These are phyloP conservation scores for Bergia sp. DNA, from an alignment of 92 coral and sea anemone genomes.

Conservation along the genomic window DNA sequence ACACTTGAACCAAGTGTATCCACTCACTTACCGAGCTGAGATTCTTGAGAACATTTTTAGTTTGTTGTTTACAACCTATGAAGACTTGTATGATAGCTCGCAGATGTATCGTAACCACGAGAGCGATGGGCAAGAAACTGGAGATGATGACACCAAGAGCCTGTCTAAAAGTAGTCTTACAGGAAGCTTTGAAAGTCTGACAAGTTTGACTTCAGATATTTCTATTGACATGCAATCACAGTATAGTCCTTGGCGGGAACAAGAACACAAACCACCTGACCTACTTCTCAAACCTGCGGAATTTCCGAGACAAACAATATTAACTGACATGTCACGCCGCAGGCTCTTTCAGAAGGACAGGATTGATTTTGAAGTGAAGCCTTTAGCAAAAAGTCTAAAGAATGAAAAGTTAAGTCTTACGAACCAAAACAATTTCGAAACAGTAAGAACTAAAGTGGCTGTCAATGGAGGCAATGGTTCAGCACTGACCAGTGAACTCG, in stretches of 20 bases:
- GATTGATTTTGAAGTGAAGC: constrained; percentile 49
- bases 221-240: constrained; percentile 43
- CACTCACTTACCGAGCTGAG: constrained; percentile 89
- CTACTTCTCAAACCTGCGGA: constrained; percentile 8
- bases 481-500: constrained; percentile 7
- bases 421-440: neutral
- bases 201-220: constrained; percentile 78
- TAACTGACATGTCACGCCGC: constrained; percentile 28
- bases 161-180: constrained; percentile 84
- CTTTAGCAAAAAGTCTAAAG: neutral
- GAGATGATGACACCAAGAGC: constrained; percentile 84
- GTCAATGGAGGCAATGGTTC: neutral
- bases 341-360: constrained; percentile 59
- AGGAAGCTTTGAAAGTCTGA: constrained; percentile 88
- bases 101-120: constrained; percentile 69
- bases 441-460: neutral
- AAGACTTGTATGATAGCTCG: constrained; percentile 76
- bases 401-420: constrained; percentile 3
- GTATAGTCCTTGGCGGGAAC: constrained; percentile 62
- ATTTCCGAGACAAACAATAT: neutral
- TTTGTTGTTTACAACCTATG: constrained; percentile 87
- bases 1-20: constrained; percentile 80
- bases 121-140: constrained; percentile 89
- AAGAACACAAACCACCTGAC: constrained; percentile 45
- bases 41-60: constrained; percentile 90